Base-by-base conservation (phyloP, 2,797 vertebrate genomes). In the Falco novaeseelandiae region DNA sequence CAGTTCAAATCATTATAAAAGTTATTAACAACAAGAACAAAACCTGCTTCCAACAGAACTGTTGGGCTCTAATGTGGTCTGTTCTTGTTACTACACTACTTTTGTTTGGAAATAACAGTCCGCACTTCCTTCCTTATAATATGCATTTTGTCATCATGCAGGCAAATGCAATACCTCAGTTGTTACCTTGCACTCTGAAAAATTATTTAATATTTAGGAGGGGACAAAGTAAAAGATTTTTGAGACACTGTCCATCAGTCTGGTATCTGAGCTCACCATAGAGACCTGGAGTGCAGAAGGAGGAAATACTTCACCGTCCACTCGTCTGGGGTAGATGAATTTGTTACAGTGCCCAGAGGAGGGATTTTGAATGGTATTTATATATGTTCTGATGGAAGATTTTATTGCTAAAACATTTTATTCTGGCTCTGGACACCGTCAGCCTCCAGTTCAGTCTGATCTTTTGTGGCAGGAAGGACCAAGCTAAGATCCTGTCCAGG, bases 21-120 rank as follows among this genome's bases (percentile, higher is more conserved):
- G 86, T 96, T 97, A 97, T 96, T 97, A 96, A 97, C 95, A 97
- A 93, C 72, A 97, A 78, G 66, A 61, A 55, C 40, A 92, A 93
- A 97, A 93, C 21, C 25, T 78, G 46, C 84, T 96, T 91, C 89
- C 58, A 76, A 76, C 63, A 87, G 88, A 96, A 92, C 84, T 80
- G 19, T 90, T 96, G 84, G 61, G 22, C n/a, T 94, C 74, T 96
- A 88, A 85, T 27, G 27, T 66, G 48, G 26, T 88, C 10, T 51
- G 16, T 70, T 71, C 48, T 73, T 80, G 21, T 85, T 59, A 77
- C 26, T 73, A 27, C 23, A 34, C 9, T 30, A 26, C 23, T 62
- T 67, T 76, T 62, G 0, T 51, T 76, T 73, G 12, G 69, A 93
- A 87, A 80, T 67, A 82, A 20, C 22, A 78, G 57, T 92, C 95